Evolutionary conservation across 2,113 vertebrate genomes (phyloP).

Genomic region (Takifugu bimaculatus): DNA sequence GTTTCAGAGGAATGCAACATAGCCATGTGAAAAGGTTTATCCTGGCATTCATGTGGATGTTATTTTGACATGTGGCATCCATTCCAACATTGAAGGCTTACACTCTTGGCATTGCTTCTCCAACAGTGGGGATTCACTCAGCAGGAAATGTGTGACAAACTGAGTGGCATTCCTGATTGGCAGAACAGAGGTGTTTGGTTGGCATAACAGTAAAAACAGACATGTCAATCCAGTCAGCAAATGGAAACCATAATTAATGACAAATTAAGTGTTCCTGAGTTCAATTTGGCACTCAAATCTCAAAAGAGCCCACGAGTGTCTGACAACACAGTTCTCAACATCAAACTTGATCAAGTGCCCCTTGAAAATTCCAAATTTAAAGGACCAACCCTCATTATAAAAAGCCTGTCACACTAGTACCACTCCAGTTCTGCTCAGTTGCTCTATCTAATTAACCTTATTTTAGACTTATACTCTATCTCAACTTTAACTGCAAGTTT

Average conservation of each 20-base stretch:
- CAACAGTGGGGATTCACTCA: background rate
- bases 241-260: no score
- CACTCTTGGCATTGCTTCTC: background rate
- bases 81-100: no score
- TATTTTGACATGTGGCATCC: no score
- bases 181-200: no score
- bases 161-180: no score
- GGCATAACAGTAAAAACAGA: no score
- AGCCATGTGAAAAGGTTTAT: no score
- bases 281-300: background rate
- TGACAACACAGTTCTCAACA: conserved; percentile 11
- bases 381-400: conserved; percentile 24
- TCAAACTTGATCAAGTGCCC: conserved; percentile 5
- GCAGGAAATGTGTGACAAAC: no score
- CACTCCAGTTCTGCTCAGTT: conserved; percentile 37
- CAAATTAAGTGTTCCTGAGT: no score
- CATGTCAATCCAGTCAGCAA: no score
- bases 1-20: no score
- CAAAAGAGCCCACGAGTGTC: conserved; percentile 5
- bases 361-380: conserved; percentile 1
- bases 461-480: conserved; percentile 9
- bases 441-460: conserved; percentile 48
- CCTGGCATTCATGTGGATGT: no score
- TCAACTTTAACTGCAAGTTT: conserved; percentile 30
- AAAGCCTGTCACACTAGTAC: conserved; percentile 13